Base-by-base conservation (phyloP, 1,140 invertebrate species). In the Pseudomyrmex sp. region DNA sequence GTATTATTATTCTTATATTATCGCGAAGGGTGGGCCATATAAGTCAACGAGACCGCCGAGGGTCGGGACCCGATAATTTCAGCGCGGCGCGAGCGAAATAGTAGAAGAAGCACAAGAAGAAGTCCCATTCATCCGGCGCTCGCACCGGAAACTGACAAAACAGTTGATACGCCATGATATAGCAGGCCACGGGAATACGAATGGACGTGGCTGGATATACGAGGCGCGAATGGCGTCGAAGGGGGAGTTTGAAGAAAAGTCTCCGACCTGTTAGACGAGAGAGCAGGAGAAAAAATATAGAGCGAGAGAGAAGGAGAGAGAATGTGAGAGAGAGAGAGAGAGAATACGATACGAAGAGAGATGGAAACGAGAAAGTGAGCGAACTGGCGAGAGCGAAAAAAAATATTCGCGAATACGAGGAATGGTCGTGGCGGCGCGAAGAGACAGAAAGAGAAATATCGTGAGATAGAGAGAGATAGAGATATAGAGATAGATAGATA, bases 141-240 rank as follows among this genome's bases (percentile, higher is more conserved):
- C 79, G 74, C 85, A 90, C 85, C 84, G 79, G 85, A 90, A 94
- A 93, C 92, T 93, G 93, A 93, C 93, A 94, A 94, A 93, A 94
- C 93, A 94, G 93, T 93, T 94, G 93, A 93, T 93, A 93, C 91
- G 91, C 88, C 80, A 88, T 92, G 92, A 93, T 93, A 93, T 92
- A 92, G 91, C 87, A 85, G 56, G 50, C 59, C 58, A 63, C 58
- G 20, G 85, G 89, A 92, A 92, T 93, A 93, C 91, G 92, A 93
- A 94, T 93, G 90, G 88, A 92, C 88, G 90, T 80, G 56, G 69
- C 69, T 85, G 87, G 82, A 86, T 89, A 84, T 88, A 88, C 82
- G 82, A 86, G 84, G 70, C 58, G 59, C 74, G 83, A 89, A 90
- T 84, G 77, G 87, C 56, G 56, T 65, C 82, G 77, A 69, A 66